Base-by-base conservation (phyloP, 2,888 invertebrate genomes). In the Ichneumoninae sp. region DNA sequence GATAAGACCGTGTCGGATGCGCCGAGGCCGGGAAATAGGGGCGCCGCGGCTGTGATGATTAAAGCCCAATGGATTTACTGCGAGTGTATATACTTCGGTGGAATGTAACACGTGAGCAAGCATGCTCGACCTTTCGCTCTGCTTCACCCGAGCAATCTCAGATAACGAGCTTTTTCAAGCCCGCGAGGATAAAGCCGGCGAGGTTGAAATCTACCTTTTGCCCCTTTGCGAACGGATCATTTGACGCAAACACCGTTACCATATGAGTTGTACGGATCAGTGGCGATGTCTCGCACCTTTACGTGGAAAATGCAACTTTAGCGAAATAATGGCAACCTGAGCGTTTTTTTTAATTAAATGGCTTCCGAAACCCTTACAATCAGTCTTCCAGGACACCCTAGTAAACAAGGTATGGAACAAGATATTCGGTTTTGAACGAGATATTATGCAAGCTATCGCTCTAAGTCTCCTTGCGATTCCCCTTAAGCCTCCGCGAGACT, bases 41-140 rank as follows among this genome's bases (percentile, higher is more conserved):
- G 54, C 26, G 76, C 54, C 66, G 22, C 54, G 26, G 50, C 22
- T 26, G 57, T 26, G 52, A 66, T 76, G 76, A 76, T 76, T 76
- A 76, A 74, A 30, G 52, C 54, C 66, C 54, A 10, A 36, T 33
- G 76, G 52, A 54, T 68, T 76, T 50, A 66, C 36, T 16, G 33
- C 30, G 52, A 50, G 7, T 33, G 30, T 50, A n/a, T 30, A 36
- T 50, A 57, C 57, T 57, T 57, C 8, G 10, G 10, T 22, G 26
- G 57, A 26, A 57, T 22, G 10, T 26, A 57, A 57, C 16, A 26
- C 26, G 57, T 10, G 57, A 57, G n/a, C 36, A 10, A 22, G 70
- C 33, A 19, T 50, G 52, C 19, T 19, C n/a, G 33, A 70, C 52
- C 33, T 19, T 57, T 57, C 26, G 26, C 19, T 52, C 4, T 13